Percentiles rank a stretch among this genome's conserved stretches.
Conservation (phyloP, 2,113 vertebrate species). For the Clarias gariepinus region DNA sequence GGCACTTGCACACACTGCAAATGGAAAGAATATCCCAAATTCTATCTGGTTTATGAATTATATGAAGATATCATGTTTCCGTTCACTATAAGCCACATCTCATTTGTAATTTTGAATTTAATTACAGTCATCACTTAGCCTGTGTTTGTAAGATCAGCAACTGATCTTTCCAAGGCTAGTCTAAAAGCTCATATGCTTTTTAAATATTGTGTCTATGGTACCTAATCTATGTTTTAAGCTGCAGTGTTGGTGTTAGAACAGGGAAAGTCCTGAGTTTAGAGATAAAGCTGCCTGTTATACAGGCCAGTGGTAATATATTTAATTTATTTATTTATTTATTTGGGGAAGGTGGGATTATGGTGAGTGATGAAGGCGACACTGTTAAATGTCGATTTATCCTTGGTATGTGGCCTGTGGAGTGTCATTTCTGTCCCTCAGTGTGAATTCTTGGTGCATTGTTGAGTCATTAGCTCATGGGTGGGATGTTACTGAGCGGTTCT, state of each 20-base stretch:
- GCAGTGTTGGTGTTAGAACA: neutral
- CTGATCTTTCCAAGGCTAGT: neutral
- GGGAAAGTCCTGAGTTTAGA: neutral
- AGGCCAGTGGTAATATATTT: neutral
- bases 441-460: constrained; percentile 53
- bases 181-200: neutral
- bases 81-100: neutral
- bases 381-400: neutral
- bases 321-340: neutral
- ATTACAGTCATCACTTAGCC: neutral
- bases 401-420: neutral
- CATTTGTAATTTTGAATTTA: neutral
- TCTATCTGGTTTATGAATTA: neutral
- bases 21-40: constrained; percentile 16
- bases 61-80: neutral
- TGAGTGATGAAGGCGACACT: neutral
- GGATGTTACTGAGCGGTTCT: constrained; percentile 49
- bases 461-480: constrained; percentile 63
- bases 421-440: neutral
- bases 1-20: constrained; percentile 41
- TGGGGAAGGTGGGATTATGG: neutral
- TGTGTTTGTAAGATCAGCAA: neutral
- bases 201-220: neutral
- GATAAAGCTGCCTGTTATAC: neutral
- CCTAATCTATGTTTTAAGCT: neutral